phyloP scores from a whole-genome alignment of 2,797 vertebrate genomes.

The Sebastes hopkinsi region DNA sequence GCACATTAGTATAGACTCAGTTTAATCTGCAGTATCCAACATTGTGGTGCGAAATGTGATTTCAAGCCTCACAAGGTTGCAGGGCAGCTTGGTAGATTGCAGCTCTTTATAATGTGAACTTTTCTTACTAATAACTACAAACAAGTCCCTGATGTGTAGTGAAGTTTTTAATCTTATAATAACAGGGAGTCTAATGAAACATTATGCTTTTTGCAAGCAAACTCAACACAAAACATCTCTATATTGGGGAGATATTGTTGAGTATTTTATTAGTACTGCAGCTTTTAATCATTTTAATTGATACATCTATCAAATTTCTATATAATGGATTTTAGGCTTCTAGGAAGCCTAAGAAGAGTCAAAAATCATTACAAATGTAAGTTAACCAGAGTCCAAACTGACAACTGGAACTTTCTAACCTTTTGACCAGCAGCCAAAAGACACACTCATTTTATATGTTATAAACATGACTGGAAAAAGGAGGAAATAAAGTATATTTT shows the following conservation, averaged over 20 bases:
- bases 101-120: neutral
- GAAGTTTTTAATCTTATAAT: neutral
- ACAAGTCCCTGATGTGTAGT: neutral
- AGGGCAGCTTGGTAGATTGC: neutral
- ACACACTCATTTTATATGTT: neutral
- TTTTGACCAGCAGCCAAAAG: neutral
- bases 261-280: neutral
- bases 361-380: neutral
- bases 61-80: neutral
- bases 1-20: conserved; percentile 1
- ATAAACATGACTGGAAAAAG: neutral
- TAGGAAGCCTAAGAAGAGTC: neutral
- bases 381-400: neutral
- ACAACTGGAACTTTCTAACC: neutral
- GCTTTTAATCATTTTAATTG: neutral
- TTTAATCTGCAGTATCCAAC: neutral
- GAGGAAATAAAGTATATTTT: neutral
- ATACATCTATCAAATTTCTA: neutral
- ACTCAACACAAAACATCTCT: neutral
- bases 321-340: neutral
- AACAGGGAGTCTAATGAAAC: neutral
- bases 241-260: neutral
- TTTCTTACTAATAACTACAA: neutral
- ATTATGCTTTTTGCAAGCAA: neutral
- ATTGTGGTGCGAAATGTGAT: neutral